Conservation (phyloP, 2,888 invertebrate genomes). For the Lamellibrachia columna region DNA sequence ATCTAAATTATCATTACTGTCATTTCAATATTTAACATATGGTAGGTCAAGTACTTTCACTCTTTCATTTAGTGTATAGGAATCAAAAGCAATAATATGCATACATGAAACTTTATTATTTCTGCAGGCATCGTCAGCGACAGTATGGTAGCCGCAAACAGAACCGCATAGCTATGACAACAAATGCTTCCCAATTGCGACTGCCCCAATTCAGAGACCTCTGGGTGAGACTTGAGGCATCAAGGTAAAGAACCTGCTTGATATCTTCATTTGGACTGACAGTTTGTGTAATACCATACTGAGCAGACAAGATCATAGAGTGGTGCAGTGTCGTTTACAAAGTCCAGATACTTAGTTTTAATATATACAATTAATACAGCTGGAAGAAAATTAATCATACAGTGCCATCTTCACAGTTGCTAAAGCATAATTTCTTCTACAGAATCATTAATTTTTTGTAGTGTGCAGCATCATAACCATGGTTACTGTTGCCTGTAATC, state of each 20-base stretch:
- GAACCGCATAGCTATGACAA: constrained; percentile 21
- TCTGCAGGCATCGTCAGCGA: background rate
- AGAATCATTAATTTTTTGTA: too few species aligned
- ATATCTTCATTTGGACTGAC: background rate
- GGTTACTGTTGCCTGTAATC: too few species aligned
- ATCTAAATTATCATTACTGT: background rate
- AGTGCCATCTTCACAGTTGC: too few species aligned
- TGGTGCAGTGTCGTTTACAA: background rate
- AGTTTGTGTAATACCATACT: background rate
- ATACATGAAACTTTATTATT: background rate
- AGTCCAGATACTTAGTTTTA: background rate
- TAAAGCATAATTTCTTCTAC: too few species aligned
- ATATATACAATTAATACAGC: too few species aligned
- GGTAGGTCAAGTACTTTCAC: background rate
- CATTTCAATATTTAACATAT: background rate
- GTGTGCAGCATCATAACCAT: too few species aligned
- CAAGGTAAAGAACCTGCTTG: constrained; percentile 31
- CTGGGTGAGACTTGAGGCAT: constrained; percentile 39
- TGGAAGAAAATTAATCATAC: too few species aligned
- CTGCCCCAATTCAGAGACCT: constrained; percentile 41
- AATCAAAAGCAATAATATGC: background rate
- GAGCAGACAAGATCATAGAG: background rate
- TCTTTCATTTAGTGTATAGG: background rate
- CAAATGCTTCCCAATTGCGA: constrained; percentile 29
- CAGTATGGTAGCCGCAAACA: background rate